Conservation (phyloP, 2,888 invertebrate genomes). For the Ceramica pisi region DNA sequence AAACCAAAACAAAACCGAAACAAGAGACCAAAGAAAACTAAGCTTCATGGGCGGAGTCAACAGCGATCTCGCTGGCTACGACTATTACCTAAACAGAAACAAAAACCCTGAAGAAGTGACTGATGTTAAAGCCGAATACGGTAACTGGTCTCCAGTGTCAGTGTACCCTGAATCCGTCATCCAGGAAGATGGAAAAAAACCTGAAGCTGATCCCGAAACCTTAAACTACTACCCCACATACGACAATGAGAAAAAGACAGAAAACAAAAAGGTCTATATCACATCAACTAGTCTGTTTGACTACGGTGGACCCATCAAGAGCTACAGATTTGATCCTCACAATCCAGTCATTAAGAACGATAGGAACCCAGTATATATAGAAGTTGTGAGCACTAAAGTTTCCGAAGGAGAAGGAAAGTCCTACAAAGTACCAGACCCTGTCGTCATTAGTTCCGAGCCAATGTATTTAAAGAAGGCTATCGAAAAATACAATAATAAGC, state of each 20-base stretch:
- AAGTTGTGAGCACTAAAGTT: conserved; percentile 88
- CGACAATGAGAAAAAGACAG: conserved; percentile 84
- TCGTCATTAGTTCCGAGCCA: conserved; percentile 92
- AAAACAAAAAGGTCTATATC: conserved; percentile 88
- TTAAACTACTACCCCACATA: conserved; percentile 88
- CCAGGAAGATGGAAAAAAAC: conserved; percentile 84
- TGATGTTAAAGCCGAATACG: conserved; percentile 88
- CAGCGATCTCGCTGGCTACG: conserved; percentile 87
- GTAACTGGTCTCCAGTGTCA: conserved; percentile 90
- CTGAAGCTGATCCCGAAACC: conserved; percentile 84
- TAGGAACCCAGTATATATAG: conserved; percentile 90
- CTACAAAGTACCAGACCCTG: conserved; percentile 92
- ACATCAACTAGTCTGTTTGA: conserved; percentile 87
- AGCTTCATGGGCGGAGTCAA: conserved; percentile 81
- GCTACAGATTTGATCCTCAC: conserved; percentile 86
- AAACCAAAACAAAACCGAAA: conserved; percentile 84
- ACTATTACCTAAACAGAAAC: conserved; percentile 86
- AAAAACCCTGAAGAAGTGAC: conserved; percentile 84
- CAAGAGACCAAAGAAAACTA: conserved; percentile 86
- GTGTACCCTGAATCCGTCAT: conserved; percentile 88
- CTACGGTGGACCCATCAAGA: conserved; percentile 85
- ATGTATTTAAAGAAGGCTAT: conserved; percentile 90
- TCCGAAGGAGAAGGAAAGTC: conserved; percentile 86
- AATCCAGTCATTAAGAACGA: conserved; percentile 89
- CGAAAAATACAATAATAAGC: conserved; percentile 89